A percentile compares a stretch with the other conserved stretches of the same genome.
These are phyloP conservation scores for Apamea crenata DNA, from an alignment of 2,888 invertebrate species.

Conservation along the genomic window DNA sequence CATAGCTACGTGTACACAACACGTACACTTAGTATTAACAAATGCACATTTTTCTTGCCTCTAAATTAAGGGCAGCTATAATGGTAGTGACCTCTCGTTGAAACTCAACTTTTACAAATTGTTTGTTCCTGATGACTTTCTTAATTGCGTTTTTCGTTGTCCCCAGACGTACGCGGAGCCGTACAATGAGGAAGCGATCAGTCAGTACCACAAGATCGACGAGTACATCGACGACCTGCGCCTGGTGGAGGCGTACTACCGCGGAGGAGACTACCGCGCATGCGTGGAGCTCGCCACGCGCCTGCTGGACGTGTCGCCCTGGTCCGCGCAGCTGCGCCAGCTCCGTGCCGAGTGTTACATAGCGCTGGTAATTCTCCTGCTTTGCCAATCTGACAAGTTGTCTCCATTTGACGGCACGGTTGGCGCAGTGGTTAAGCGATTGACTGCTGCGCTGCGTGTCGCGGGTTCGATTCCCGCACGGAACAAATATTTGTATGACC, in stretches of 20 bases:
- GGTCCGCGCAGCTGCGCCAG: slow-evolving; percentile 96
- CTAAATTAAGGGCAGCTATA: neutral
- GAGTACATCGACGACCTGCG: slow-evolving; percentile 91
- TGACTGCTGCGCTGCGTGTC: too few relatives aligned
- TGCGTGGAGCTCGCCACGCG: slow-evolving; percentile 90
- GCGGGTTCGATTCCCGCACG: too few relatives aligned
- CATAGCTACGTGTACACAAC: too few relatives aligned
- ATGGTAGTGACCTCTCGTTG: neutral
- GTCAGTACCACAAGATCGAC: slow-evolving; percentile 93
- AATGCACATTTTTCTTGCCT: neutral
- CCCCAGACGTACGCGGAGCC: slow-evolving; percentile 91
- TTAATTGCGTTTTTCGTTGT: neutral
- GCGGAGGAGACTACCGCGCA: slow-evolving; percentile 88
- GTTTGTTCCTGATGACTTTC: neutral
- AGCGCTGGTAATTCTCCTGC: slow-evolving; percentile 82
- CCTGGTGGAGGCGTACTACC: slow-evolving; percentile 88
- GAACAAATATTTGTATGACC: too few relatives aligned
- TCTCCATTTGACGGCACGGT: too few relatives aligned
- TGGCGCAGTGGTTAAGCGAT: too few relatives aligned
- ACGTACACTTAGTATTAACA: too few relatives aligned
- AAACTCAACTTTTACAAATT: neutral
- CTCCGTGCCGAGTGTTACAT: slow-evolving; percentile 96
- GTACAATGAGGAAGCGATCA: slow-evolving; percentile 93
- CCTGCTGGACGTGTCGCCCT: slow-evolving; percentile 96
- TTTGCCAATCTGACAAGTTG: neutral